A percentile compares a stretch with the other conserved stretches of the same genome.
Evolutionary conservation across 30 jellyfish, hydroid and myxozoan genomes (phyloP).

Genomic region (Morbakka virulenta): DNA sequence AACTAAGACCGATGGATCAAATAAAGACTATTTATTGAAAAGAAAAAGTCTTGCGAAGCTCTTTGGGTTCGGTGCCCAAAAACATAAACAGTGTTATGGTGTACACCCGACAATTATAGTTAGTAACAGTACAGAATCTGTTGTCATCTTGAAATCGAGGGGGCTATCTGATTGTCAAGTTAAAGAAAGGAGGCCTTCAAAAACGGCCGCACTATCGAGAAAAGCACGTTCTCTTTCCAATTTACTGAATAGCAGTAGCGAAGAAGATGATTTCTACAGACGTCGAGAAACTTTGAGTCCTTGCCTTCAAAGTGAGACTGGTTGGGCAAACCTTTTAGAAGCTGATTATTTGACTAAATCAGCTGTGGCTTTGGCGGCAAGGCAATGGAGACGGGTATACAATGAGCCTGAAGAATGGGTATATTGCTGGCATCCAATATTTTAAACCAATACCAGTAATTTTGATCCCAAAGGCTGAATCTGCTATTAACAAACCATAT

Average conservation of each 20-base stretch:
- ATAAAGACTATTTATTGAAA: background rate
- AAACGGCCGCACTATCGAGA: background rate
- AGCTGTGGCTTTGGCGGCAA: constrained; percentile 48
- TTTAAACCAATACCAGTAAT: no score
- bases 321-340: constrained; percentile 45
- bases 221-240: background rate
- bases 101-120: constrained; percentile 49
- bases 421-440: constrained; percentile 71
- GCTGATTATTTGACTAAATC: background rate
- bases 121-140: constrained; percentile 65
- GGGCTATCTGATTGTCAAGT: background rate
- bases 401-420: constrained; percentile 46
- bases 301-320: constrained; percentile 5
- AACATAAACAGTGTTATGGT: background rate
- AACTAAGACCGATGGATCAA: no score
- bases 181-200: background rate
- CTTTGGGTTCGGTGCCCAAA: background rate
- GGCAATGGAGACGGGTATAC: constrained; percentile 33
- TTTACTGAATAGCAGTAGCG: background rate
- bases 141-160: constrained; percentile 41
- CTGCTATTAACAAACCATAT: no score
- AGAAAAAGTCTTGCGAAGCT: background rate
- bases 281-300: constrained; percentile 64
- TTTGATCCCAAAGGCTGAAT: no score
- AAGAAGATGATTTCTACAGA: background rate